phyloP scores from a whole-genome alignment of 2,113 vertebrate genomes.

The Hyla sarda region DNA sequence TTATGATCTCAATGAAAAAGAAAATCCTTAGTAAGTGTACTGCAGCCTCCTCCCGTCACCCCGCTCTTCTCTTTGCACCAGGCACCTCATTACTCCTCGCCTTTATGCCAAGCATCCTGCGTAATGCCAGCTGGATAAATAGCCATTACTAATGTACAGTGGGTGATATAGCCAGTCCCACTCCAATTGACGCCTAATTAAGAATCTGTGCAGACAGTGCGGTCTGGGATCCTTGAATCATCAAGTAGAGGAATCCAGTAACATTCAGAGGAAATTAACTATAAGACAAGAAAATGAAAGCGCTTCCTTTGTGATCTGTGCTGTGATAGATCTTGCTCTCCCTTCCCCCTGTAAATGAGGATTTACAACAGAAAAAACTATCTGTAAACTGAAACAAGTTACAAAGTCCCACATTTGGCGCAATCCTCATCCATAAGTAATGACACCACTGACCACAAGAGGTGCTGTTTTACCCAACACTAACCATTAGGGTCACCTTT shows the following conservation, averaged over 20 bases:
- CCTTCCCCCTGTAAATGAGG: background rate
- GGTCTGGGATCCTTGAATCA: constrained; percentile 13
- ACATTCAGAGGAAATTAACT: background rate
- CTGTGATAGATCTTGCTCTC: background rate
- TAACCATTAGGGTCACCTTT: background rate
- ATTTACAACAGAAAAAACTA: background rate
- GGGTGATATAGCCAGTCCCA: constrained; percentile 12
- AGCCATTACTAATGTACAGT: constrained; percentile 63
- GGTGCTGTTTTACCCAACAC: background rate
- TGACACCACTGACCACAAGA: background rate
- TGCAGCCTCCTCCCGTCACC: background rate
- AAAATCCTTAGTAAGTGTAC: no score
- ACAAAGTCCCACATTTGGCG: background rate
- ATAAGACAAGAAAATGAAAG: background rate
- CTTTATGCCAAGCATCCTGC: constrained; percentile 56
- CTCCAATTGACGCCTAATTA: constrained; percentile 56
- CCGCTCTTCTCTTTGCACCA: background rate
- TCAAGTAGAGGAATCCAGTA: background rate
- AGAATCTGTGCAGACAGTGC: constrained; percentile 29
- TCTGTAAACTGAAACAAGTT: background rate
- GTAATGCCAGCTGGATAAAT: constrained; percentile 59
- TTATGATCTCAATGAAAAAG: no score
- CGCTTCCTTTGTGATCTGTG: background rate
- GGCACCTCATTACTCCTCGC: constrained; percentile 41
- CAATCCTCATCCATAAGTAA: background rate